A percentile compares a stretch with the other conserved stretches of the same genome.
Evolutionary conservation across 1,140 invertebrate genomes (phyloP).

Genomic region (Orchesella cincta): DNA sequence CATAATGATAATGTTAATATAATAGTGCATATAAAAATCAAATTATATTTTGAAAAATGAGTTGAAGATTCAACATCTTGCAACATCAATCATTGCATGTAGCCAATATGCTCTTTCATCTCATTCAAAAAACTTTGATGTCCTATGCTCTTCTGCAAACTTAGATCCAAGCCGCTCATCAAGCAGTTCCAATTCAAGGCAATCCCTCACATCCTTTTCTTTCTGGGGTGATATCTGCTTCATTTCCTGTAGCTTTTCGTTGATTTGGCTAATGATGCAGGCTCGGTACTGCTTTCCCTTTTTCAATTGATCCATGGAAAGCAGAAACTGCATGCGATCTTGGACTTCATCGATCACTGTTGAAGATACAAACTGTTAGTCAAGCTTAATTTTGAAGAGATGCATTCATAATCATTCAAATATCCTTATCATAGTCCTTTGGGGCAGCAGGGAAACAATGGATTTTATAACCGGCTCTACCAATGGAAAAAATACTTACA

Average conservation of each 20-base stretch:
- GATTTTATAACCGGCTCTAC: no score
- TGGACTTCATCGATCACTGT: constrained; percentile 20
- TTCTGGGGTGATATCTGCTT: constrained; percentile 3
- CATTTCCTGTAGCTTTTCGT: constrained; percentile 22
- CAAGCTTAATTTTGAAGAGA: background rate
- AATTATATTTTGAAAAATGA: no score
- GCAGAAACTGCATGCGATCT: constrained; percentile 6
- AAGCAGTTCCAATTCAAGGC: background rate
- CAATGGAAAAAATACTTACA: no score
- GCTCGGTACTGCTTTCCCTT: constrained; percentile 1
- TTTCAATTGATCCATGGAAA: background rate
- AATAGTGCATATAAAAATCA: no score
- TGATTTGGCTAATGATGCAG: background rate
- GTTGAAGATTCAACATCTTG: no score
- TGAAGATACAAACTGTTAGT: background rate
- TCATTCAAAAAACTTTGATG: background rate
- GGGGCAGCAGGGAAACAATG: no score
- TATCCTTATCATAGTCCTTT: background rate
- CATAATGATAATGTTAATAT: no score
- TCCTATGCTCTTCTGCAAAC: background rate
- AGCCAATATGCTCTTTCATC: background rate
- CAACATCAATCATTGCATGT: no score
- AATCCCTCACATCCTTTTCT: background rate
- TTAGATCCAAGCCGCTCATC: background rate
- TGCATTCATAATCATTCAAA: no score